phyloP scores from a whole-genome alignment of 92 coral and sea anemone species.

The Micromussa lordhowensis region DNA sequence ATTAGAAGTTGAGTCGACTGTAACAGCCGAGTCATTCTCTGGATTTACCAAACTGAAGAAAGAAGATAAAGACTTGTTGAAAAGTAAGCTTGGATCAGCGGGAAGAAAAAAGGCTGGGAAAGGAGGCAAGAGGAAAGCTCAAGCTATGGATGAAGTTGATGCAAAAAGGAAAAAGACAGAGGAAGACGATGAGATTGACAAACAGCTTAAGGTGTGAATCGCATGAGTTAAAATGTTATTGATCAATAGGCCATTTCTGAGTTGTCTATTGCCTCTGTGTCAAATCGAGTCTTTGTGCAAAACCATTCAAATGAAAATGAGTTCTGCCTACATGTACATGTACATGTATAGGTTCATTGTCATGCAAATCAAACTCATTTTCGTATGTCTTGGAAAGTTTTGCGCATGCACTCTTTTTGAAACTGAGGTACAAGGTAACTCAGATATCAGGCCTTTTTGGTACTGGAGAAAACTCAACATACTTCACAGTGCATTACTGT shows the following conservation, averaged over 20 bases:
- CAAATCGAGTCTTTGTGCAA: too few relatives aligned
- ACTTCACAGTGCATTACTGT: too few relatives aligned
- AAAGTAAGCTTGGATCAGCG: conserved; percentile 82
- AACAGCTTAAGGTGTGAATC: conserved; percentile 75
- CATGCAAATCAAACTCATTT: too few relatives aligned
- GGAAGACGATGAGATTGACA: conserved; percentile 81
- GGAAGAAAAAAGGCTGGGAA: conserved; percentile 61
- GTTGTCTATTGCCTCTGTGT: too few relatives aligned
- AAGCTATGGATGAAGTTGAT: conserved; percentile 64
- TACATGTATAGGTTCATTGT: too few relatives aligned
- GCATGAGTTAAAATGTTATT: background rate
- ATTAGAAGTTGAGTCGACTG: conserved; percentile 66
- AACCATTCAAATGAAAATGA: too few relatives aligned
- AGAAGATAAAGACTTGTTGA: conserved; percentile 80
- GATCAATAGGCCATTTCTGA: too few relatives aligned
- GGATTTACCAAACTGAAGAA: conserved; percentile 83
- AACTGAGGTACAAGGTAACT: too few relatives aligned
- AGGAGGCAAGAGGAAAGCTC: conserved; percentile 73
- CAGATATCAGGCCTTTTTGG: too few relatives aligned
- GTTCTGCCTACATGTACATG: too few relatives aligned
- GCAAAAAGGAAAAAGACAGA: conserved; percentile 68
- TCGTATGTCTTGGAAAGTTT: too few relatives aligned
- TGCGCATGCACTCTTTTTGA: too few relatives aligned
- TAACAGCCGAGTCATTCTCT: conserved; percentile 87
- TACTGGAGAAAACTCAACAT: background rate